Evolutionary conservation across 2,113 vertebrate species (phyloP).

Genomic region (Mirounga angustirostris): DNA sequence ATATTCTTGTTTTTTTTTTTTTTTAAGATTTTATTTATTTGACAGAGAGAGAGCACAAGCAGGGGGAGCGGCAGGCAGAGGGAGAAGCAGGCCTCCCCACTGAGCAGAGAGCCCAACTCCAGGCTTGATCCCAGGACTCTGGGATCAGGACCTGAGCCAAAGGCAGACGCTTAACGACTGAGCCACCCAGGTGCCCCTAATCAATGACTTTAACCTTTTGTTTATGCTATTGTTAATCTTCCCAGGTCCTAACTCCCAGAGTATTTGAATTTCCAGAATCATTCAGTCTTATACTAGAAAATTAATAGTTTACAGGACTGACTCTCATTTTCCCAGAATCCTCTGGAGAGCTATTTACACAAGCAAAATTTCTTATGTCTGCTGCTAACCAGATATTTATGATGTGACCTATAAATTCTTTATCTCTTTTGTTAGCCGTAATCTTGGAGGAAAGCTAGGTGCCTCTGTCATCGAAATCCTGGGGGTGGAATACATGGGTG

Average conservation of each 20-base stretch:
- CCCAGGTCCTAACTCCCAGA: neutral
- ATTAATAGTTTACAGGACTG: neutral
- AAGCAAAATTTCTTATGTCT: slow-evolving; percentile 48
- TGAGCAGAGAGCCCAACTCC: too few species aligned
- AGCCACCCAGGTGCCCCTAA: neutral
- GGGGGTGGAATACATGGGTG: slow-evolving; percentile 93
- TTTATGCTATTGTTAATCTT: slow-evolving; percentile 54
- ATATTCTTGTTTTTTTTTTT: neutral
- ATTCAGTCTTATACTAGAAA: neutral
- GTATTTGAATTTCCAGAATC: slow-evolving; percentile 8
- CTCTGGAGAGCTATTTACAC: slow-evolving; percentile 18
- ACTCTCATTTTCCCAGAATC: slow-evolving; percentile 29
- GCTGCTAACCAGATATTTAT: slow-evolving; percentile 33
- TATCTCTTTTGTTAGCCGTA: slow-evolving; percentile 88
- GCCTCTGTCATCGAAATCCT: slow-evolving; percentile 91
- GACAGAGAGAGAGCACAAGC: too few species aligned
- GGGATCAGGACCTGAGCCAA: too few species aligned
- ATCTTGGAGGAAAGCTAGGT: slow-evolving; percentile 97
- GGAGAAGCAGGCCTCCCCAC: too few species aligned
- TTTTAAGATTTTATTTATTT: too few species aligned
- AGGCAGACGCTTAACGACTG: too few species aligned
- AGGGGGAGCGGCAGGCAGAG: too few species aligned
- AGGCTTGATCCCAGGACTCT: too few species aligned
- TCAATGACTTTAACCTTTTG: slow-evolving; percentile 27
- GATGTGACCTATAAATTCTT: slow-evolving; percentile 23